Conservation (phyloP, 2,888 invertebrate species). For the Uloborus plumipes region DNA sequence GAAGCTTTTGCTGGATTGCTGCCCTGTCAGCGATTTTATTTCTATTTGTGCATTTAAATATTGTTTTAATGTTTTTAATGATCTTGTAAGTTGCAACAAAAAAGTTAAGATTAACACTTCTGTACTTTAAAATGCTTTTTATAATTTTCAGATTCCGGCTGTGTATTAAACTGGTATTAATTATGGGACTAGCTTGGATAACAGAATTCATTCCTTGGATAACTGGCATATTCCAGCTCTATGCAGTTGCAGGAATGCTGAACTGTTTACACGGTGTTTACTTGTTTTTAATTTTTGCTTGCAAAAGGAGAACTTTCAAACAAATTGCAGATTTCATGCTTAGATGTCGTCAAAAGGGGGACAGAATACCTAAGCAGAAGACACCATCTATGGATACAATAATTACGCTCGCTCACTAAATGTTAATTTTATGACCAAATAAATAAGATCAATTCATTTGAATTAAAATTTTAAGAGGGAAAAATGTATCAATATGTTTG, state of each 20-base stretch:
- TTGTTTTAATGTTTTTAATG: too few species aligned
- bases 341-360: background rate
- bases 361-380: constrained; percentile 10
- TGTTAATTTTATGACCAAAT: too few species aligned
- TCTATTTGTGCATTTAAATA: too few species aligned
- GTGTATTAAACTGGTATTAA: constrained; percentile 66
- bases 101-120: too few species aligned
- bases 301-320: constrained; percentile 67
- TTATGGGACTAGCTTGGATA: constrained; percentile 68
- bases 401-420: background rate
- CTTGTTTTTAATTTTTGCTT: constrained; percentile 70
- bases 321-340: constrained; percentile 9
- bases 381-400: constrained; percentile 46
- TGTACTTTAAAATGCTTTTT: background rate
- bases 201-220: constrained; percentile 67
- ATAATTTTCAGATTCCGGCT: constrained; percentile 66
- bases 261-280: constrained; percentile 67
- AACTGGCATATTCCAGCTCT: constrained; percentile 64
- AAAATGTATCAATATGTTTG: too few species aligned
- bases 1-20: too few species aligned
- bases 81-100: too few species aligned
- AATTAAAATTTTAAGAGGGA: too few species aligned
- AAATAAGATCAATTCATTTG: too few species aligned
- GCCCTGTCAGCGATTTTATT: too few species aligned
- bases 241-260: constrained; percentile 65